Evolutionary conservation across 1,140 invertebrate species (phyloP), one percentile per base, ranked within the genome.

Genomic region (Eupristina koningsbergeri): DNA sequence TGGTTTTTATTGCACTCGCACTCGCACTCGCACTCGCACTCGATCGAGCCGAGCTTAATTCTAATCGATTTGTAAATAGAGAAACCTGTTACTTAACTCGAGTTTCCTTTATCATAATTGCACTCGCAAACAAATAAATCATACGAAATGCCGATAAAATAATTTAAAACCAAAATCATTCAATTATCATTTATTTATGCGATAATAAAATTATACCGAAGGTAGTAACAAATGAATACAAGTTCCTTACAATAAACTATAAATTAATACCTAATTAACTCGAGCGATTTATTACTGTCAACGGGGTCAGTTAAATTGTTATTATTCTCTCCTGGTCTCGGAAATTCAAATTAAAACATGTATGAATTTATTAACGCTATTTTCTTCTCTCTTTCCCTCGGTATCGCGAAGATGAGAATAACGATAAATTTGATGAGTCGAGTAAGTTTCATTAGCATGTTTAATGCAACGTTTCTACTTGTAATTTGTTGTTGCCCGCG

Each of bases 381-480:
- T 61, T 61, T 61, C 8, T 5, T 6, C 6, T 6, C n/a, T 26
- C 58, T n/a, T 61, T 7, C 3, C 5, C n/a, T 61, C 15, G 15
- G 3, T n/a, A 11, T 3, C 61, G 31, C 3, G 3, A 15, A 34
- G n/a, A 34, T 34, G 29, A 13, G 29, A 64, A 34, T 64, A 34
- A 64, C 11, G 29, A 64, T 64, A 13, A 64, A 64, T 9, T 31
- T 64, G n/a, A 64, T 11, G 29, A 64, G 29, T 31, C 29, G 15
- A 64, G 29, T 64, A 64, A 31, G 8, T 64, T 64, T 64, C 61
- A 64, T 64, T 64, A 64, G n/a, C 29, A 64, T 31, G 29, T 64
- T 31, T 34, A 64, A 64, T 31, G 29, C 61, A 64, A 64, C n/a
- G 61, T 34, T 64, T 64, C 29, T 8, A 34, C 61, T 29, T 64